phyloP scores from a whole-genome alignment of 64 coral and sea anemone species.

The Stichodactyla helianthus region DNA sequence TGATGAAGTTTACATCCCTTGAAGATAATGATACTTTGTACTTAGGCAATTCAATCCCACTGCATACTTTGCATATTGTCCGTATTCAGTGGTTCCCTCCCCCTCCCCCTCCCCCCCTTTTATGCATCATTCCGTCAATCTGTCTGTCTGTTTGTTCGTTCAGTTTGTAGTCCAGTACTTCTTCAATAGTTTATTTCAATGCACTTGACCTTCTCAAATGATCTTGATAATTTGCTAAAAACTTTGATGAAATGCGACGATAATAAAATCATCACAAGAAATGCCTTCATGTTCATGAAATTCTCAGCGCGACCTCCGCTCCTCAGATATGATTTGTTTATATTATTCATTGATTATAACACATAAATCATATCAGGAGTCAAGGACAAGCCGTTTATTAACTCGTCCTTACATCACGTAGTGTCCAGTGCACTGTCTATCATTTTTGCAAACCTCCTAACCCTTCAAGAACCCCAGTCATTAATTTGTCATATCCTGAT shows the following conservation, averaged over 20 bases:
- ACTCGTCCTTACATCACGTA: neutral
- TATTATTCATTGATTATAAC: neutral
- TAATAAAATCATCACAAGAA: neutral
- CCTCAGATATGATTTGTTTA: neutral
- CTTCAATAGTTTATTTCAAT: too few relatives aligned
- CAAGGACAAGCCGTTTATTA: neutral
- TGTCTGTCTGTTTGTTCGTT: neutral
- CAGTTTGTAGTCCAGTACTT: too few relatives aligned
- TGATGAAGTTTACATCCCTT: neutral
- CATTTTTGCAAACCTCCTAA: neutral
- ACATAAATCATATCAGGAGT: neutral
- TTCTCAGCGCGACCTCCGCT: neutral
- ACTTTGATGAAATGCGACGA: neutral
- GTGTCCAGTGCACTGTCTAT: neutral
- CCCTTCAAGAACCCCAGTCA: neutral
- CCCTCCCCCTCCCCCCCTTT: too few relatives aligned
- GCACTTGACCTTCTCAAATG: too few relatives aligned
- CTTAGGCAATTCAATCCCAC: too few relatives aligned
- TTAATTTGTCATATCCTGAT: neutral
- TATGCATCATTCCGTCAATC: too few relatives aligned
- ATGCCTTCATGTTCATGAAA: too few relatives aligned
- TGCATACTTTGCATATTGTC: too few relatives aligned
- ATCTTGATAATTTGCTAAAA: too few relatives aligned
- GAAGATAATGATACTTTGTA: neutral
- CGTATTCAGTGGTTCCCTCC: too few relatives aligned